A percentile compares a stretch with the other conserved stretches of the same genome.
Evolutionary conservation across 2,888 invertebrate genomes (phyloP).

Genomic region (Amphipyra berbera): DNA sequence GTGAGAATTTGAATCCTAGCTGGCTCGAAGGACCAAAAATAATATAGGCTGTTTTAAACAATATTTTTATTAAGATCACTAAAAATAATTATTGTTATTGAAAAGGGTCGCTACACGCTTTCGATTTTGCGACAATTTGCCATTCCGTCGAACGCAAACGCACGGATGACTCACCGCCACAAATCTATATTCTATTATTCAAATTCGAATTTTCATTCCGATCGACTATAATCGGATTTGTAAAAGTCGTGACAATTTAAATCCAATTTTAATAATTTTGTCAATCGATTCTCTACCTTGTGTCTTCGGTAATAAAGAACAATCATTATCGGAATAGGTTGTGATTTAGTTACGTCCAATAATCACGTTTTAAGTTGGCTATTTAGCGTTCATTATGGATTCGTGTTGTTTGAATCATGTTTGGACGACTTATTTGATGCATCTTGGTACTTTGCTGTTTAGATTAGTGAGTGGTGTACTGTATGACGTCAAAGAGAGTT

Average conservation of each 20-base stretch:
- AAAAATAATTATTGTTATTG: background rate
- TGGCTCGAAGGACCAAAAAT: too few relatives aligned
- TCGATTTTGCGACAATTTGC: slow-evolving; percentile 18
- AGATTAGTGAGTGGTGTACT: slow-evolving; percentile 18
- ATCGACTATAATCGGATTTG: slow-evolving; percentile 65
- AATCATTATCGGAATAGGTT: slow-evolving; percentile 26
- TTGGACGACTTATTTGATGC: slow-evolving; percentile 36
- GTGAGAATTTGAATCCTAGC: too few relatives aligned
- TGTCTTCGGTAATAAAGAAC: slow-evolving; percentile 13
- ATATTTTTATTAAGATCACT: too few relatives aligned
- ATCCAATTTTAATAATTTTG: slow-evolving; percentile 36
- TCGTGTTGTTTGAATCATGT: slow-evolving; percentile 41
- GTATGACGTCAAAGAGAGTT: slow-evolving; percentile 10
- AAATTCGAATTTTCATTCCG: slow-evolving; percentile 67
- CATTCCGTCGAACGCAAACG: slow-evolving; percentile 17
- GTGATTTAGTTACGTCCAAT: slow-evolving; percentile 48
- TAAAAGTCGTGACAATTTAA: slow-evolving; percentile 51
- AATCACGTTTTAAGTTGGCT: slow-evolving; percentile 44
- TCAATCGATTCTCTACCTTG: slow-evolving; percentile 36
- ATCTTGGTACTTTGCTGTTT: slow-evolving; percentile 29
- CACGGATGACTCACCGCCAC: slow-evolving; percentile 38
- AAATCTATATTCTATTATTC: slow-evolving; percentile 59
- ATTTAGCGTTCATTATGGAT: slow-evolving; percentile 44
- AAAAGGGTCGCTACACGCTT: slow-evolving; percentile 5
- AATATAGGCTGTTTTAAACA: too few relatives aligned